A percentile compares a stretch with the other conserved stretches of the same genome.
Evolutionary conservation across 2,888 invertebrate genomes (phyloP).

Genomic region (Dimorphilus gyrociliatus): DNA sequence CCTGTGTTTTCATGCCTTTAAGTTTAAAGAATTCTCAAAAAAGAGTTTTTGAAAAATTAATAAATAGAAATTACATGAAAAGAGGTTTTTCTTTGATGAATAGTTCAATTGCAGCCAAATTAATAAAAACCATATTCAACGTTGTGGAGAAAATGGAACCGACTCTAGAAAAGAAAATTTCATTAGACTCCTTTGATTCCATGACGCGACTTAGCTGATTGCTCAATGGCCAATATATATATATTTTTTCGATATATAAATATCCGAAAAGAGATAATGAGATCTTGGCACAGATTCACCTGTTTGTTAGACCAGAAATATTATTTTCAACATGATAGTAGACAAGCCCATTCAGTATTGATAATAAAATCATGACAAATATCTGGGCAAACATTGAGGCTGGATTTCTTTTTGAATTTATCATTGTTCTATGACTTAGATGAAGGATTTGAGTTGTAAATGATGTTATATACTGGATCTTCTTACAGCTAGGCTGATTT

Average conservation of each 20-base stretch:
- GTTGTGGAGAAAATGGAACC: slow-evolving; percentile 33
- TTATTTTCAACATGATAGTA: slow-evolving; percentile 21
- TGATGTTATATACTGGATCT: no score
- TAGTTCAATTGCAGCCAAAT: slow-evolving; percentile 29
- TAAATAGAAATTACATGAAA: slow-evolving; percentile 23
- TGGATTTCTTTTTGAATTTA: slow-evolving; percentile 27
- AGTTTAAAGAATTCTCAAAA: no score
- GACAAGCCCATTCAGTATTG: slow-evolving; percentile 26
- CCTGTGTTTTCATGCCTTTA: no score
- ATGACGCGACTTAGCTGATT: no score
- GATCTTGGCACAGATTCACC: no score
- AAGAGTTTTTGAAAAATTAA: no score
- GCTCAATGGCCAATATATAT: no score
- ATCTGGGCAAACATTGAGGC: slow-evolving; percentile 16
- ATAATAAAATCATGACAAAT: slow-evolving; percentile 24
- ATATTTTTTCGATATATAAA: no score
- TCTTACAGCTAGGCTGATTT: no score
- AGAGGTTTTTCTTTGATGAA: slow-evolving; percentile 31
- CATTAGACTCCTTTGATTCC: not conserved
- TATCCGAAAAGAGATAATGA: no score
- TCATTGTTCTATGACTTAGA: slow-evolving; percentile 19
- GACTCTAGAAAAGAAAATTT: slow-evolving; percentile 14
- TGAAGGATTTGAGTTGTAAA: no score
- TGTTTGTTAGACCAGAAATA: no score
- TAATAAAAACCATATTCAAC: slow-evolving; percentile 32